Conservation (phyloP, 2,888 invertebrate species). For the Ephialtes manifestator region DNA sequence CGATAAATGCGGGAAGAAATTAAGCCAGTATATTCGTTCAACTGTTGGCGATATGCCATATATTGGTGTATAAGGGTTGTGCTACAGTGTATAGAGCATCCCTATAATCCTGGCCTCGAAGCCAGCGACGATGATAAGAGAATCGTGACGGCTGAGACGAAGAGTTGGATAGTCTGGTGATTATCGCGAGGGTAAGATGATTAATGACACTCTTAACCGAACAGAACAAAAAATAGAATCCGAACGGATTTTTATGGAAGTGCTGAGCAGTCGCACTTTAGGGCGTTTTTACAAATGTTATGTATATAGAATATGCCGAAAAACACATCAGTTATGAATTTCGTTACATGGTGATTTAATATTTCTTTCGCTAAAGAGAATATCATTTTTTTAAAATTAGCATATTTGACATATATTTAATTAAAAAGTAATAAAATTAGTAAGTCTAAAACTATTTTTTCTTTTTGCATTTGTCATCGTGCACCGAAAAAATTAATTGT, state of each 20-base stretch:
- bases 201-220: conserved; percentile 13
- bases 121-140: conserved; percentile 1
- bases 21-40: conserved; percentile 8
- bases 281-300: not conserved
- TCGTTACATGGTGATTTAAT: not conserved
- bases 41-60: not conserved
- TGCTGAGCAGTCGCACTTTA: not conserved
- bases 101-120: conserved; percentile 10
- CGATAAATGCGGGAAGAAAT: not conserved
- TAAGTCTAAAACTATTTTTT: too few relatives aligned
- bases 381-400: not conserved
- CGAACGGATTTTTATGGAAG: conserved; percentile 15
- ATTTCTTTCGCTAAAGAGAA: not conserved
- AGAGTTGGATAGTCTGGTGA: not conserved
- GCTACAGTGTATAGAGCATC: not conserved
- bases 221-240: conserved; percentile 17
- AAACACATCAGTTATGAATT: not conserved
- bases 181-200: conserved; percentile 23
- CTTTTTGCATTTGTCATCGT: too few relatives aligned
- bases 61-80: not conserved
- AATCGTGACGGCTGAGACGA: conserved; percentile 1
- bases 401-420: not conserved
- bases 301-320: not conserved
- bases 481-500: too few relatives aligned
- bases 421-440: too few relatives aligned